Evolutionary conservation across 2,113 vertebrate species (phyloP), one percentile per base, ranked within the genome.

Genomic region (Amphiprion ocellaris): DNA sequence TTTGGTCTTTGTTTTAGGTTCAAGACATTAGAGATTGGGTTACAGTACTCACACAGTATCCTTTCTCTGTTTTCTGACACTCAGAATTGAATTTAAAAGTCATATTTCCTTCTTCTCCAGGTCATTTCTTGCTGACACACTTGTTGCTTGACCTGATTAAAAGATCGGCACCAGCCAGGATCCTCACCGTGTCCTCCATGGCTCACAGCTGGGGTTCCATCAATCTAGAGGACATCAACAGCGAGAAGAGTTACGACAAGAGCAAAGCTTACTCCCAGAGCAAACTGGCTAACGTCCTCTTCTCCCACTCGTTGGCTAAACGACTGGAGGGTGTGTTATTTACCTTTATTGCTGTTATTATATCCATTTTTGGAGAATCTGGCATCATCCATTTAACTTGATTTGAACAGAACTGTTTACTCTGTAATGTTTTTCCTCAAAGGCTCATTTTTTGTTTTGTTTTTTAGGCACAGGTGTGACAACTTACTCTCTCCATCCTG

Each of bases 281-380:
- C 91, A 96, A 96, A 71, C 93, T 96, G 0, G 95, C 95, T 37
- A 96, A 96, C 6, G 12, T 96, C 72, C 90, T 96, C 39, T 95
- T 94, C 83, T 94, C 91, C 24, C 93, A 62, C 66, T 90, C 90
- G 0, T 68, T 96, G 68, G 94, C 92, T 6, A 91, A 93, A 74
- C 89, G 77, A 59, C 90, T 96, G 1, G 79, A 95, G 83, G 95
- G 95, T 94, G n/a, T 39, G 81, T 44, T 1, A 30, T 2, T 6
- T 2, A n/a, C 26, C 14, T 4, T 5, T 4, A 0, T 21, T 1
- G 4, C 1, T 14, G 1, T 21, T 37, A 26, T 64, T 56, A 10
- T 0, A n/a, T 11, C 1, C 8, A 3, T 44, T 14, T 24, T 28
- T 23, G 47, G 26, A 33, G 24, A 3, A 28, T 26, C 19, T 21